Evolutionary conservation across 2,797 vertebrate species (phyloP), one percentile per base, ranked within the genome.

Genomic region (Hypotaenidia okinawae): DNA sequence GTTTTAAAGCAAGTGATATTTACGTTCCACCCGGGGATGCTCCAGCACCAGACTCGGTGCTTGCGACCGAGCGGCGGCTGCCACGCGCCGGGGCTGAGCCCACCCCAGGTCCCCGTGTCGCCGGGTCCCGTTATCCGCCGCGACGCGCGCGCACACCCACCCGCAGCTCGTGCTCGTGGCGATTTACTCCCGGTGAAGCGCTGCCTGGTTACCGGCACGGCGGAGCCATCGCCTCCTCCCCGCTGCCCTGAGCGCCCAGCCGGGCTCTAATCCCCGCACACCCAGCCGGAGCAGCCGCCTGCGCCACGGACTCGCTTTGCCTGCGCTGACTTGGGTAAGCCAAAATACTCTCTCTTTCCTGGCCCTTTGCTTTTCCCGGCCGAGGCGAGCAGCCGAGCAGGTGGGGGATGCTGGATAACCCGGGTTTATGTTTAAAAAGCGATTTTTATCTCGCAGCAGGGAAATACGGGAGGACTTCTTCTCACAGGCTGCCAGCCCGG

Each of bases 321-420:
- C 85, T 51, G 15, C 21, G 88, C 94, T 93, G 94, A 85, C 93
- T 92, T n/a, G 95, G 98, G 98, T 98, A 97, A 98, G 98, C 32
- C 11, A 2, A 66, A 93, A 87, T 52, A 37, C 74, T 16, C 61
- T 89, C 91, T 91, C 67, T 51, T 93, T 55, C 3, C 13, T 32
- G 89, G 66, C 61, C 57, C 1, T 91, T 84, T 55, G 94, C 84
- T 39, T 74, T 52, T 64, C 27, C 70, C 33, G 49, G 13, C 78
- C 25, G n/a, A 18, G 74, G 78, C 3, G 41, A 6, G 62, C 75
- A 3, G 52, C 0, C 76, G 22, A 19, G 93, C 93, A 32, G 47
- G 69, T 33, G 64, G 83, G 64, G 84, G 64, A 52, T 66, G 9
- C 63, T 35, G 47, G 64, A 72, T 94, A 61, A 79, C 33, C 52